Percentiles rank a stretch among this genome's conserved stretches.
Evolutionary conservation across 2,797 vertebrate genomes (phyloP).

Genomic region (Sebastes taczanowskii): DNA sequence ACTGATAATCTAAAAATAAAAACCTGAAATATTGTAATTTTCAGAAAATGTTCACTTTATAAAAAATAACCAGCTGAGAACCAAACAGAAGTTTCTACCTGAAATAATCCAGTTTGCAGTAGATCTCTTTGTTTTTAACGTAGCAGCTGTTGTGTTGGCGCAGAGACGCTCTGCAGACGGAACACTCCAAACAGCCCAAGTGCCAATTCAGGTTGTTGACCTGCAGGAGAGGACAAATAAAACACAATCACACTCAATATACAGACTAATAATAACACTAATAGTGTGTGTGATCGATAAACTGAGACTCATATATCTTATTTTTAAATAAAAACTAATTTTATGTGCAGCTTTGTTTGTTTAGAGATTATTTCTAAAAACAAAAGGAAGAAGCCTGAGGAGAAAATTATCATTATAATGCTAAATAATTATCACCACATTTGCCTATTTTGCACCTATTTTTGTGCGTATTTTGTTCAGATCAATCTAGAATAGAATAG

Average conservation of each 20-base stretch:
- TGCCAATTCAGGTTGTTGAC: conserved; percentile 99
- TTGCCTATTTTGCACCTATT: neutral
- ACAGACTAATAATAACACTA: neutral
- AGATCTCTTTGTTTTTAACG: conserved; percentile 99
- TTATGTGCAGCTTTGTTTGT: neutral
- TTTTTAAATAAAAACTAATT: neutral
- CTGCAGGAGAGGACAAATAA: conserved; percentile 68
- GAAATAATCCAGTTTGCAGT: conserved; percentile 99
- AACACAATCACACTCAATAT: neutral
- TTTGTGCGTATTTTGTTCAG: neutral
- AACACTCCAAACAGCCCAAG: conserved; percentile 94
- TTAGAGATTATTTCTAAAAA: neutral
- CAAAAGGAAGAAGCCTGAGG: neutral
- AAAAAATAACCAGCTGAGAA: fast-evolving
- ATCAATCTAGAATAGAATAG: neutral
- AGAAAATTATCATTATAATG: neutral
- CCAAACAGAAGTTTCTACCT: conserved; percentile 84
- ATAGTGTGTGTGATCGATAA: neutral
- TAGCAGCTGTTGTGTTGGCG: conserved; percentile 98
- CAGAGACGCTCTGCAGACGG: conserved; percentile 94
- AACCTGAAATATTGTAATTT: neutral
- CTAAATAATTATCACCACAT: neutral
- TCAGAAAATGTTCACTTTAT: neutral
- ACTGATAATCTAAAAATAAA: neutral
- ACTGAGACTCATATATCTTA: neutral